phyloP scores from a whole-genome alignment of 1,140 invertebrate genomes.

The Drosophila quadrilineata region DNA sequence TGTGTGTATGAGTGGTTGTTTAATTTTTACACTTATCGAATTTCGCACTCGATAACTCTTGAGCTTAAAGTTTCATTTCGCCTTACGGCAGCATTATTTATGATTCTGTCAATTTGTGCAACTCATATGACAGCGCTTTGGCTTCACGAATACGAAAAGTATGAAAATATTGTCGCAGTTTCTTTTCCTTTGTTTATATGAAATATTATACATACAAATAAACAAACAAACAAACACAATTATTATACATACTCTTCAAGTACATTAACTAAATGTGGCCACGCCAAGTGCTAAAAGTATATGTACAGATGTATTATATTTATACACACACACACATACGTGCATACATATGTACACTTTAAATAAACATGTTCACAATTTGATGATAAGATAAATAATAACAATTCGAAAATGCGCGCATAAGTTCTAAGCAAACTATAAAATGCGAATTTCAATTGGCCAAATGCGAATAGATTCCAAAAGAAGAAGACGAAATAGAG shows the following conservation, averaged over 20 bases:
- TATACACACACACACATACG: background rate
- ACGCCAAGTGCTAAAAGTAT: too few relatives aligned
- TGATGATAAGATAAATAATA: slow-evolving; percentile 39
- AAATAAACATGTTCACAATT: slow-evolving; percentile 13
- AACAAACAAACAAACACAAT: too few relatives aligned
- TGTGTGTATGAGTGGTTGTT: slow-evolving; percentile 7
- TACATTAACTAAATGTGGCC: too few relatives aligned
- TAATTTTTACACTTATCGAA: slow-evolving; percentile 47
- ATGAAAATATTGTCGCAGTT: slow-evolving; percentile 15
- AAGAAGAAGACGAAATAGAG: background rate
- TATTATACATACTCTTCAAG: too few relatives aligned
- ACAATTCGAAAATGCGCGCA: slow-evolving; percentile 20
- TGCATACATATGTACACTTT: background rate
- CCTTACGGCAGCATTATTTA: slow-evolving; percentile 43
- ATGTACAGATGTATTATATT: too few relatives aligned
- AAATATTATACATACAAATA: background rate
- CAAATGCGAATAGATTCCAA: too few relatives aligned
- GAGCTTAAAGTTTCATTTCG: slow-evolving; percentile 44
- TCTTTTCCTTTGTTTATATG: slow-evolving; percentile 6
- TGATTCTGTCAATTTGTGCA: slow-evolving; percentile 32
- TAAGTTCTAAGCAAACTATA: background rate
- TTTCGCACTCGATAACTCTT: slow-evolving; percentile 33
- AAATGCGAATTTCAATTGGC: too few relatives aligned
- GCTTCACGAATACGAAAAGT: too few relatives aligned
- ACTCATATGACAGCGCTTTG: slow-evolving; percentile 25